Percentiles rank a stretch among this genome's conserved stretches.
These are phyloP conservation scores for Itoplectis maculator DNA, from an alignment of 2,888 invertebrate genomes.

Conservation along the genomic window DNA sequence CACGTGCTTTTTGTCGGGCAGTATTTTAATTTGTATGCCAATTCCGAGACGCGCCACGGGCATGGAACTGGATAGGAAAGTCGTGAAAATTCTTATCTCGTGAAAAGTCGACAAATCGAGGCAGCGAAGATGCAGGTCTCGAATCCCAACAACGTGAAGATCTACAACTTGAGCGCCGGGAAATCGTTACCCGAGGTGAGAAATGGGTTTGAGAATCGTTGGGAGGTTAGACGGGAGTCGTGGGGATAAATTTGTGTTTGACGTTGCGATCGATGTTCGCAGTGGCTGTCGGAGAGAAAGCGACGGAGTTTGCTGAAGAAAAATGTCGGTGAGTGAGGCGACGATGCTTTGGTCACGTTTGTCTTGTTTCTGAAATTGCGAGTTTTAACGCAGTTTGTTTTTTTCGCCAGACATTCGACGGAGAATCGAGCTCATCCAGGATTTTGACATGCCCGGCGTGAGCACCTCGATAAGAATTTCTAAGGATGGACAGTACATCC, in stretches of 20 bases:
- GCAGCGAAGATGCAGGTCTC: constrained; percentile 93
- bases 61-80: constrained; percentile 24
- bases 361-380: background rate
- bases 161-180: constrained; percentile 98
- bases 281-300: constrained; percentile 96
- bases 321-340: constrained; percentile 88
- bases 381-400: no score
- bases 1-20: constrained; percentile 53
- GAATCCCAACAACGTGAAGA: constrained; percentile 97
- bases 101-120: constrained; percentile 1
- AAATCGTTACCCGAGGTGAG: constrained; percentile 98
- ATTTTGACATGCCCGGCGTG: constrained; percentile 99
- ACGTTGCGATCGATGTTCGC: constrained; percentile 78
- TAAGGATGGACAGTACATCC: constrained; percentile 95
- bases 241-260: constrained; percentile 9
- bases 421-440: constrained; percentile 98
- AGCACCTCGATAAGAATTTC: constrained; percentile 94
- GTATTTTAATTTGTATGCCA: constrained; percentile 33
- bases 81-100: background rate
- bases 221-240: constrained; percentile 15
- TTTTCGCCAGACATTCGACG: constrained; percentile 93
- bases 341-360: background rate
- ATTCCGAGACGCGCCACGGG: constrained; percentile 15
- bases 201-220: constrained; percentile 71
- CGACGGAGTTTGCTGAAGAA: constrained; percentile 93